Percentiles rank a stretch among this genome's conserved stretches.
phyloP scores from a whole-genome alignment of 2,113 vertebrate genomes.

The Piaya cayana region DNA sequence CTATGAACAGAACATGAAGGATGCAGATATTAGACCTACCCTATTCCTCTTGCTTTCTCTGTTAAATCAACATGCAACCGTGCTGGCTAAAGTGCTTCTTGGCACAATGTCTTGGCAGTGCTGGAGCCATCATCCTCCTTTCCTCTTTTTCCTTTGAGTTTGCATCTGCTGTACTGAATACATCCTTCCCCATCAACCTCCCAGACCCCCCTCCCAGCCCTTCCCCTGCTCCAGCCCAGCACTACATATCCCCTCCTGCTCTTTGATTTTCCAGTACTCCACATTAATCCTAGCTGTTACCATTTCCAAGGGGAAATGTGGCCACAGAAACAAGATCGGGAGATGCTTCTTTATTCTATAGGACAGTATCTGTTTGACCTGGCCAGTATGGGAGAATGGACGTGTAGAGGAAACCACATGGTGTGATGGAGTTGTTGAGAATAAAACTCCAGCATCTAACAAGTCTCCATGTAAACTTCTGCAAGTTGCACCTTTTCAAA shows the following conservation, averaged over 20 bases:
- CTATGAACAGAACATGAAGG: neutral
- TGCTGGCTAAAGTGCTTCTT: neutral
- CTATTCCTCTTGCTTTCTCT: neutral
- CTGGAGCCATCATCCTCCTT: neutral
- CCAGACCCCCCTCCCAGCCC: neutral
- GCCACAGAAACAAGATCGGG: neutral
- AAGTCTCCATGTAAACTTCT: neutral
- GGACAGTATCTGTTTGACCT: neutral
- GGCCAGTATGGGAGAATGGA: neutral
- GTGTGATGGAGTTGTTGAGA: neutral
- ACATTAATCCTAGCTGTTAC: neutral
- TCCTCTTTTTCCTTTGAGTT: neutral
- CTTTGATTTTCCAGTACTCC: neutral
- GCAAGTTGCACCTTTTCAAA: neutral
- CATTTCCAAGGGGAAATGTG: neutral
- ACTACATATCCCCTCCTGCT: neutral
- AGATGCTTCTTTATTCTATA: neutral
- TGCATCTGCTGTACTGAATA: neutral
- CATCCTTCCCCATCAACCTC: neutral
- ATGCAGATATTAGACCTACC: neutral
- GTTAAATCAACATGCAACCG: neutral
- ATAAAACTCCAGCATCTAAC: neutral
- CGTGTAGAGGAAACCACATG: neutral
- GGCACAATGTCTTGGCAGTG: neutral
- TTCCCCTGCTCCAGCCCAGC: neutral